Percentiles rank a stretch among this genome's conserved stretches.
phyloP scores from a whole-genome alignment of 1,140 invertebrate genomes.

The Drosophila parabipectinata region DNA sequence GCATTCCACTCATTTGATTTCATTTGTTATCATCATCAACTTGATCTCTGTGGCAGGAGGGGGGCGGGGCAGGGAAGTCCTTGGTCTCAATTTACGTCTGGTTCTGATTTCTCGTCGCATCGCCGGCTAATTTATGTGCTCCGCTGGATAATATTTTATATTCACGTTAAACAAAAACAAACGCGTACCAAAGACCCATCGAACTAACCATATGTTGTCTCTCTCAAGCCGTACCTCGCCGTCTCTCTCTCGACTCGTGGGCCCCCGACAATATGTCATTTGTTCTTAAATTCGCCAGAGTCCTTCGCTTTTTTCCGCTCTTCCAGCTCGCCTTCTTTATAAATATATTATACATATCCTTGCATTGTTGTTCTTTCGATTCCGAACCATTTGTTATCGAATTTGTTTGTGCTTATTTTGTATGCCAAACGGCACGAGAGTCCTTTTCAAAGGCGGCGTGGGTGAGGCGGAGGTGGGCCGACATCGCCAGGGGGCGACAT shows the following conservation, averaged over 20 bases:
- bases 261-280: constrained; percentile 78
- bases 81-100: constrained; percentile 49
- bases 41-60: constrained; percentile 20
- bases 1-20: constrained; percentile 59
- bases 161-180: constrained; percentile 74
- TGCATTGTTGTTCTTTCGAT: constrained; percentile 69
- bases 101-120: constrained; percentile 57
- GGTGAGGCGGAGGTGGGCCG: background rate
- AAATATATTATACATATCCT: constrained; percentile 52
- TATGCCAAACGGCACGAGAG: constrained; percentile 59
- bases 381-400: constrained; percentile 80
- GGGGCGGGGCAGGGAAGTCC: background rate
- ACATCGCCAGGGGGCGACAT: constrained; percentile 44
- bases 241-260: constrained; percentile 19
- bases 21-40: constrained; percentile 73
- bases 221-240: background rate
- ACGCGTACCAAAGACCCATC: constrained; percentile 26
- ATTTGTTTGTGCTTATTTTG: constrained; percentile 76
- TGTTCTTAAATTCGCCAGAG: constrained; percentile 67
- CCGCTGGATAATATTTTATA: constrained; percentile 78
- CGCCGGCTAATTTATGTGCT: constrained; percentile 70
- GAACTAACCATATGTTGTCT: constrained; percentile 30
- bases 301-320: constrained; percentile 49
- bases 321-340: constrained; percentile 20
- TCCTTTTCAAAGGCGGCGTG: constrained; percentile 25